Evolutionary conservation across 2,113 vertebrate species (phyloP), one percentile per base, ranked within the genome.

Genomic region (Oxyruncus cristatus): DNA sequence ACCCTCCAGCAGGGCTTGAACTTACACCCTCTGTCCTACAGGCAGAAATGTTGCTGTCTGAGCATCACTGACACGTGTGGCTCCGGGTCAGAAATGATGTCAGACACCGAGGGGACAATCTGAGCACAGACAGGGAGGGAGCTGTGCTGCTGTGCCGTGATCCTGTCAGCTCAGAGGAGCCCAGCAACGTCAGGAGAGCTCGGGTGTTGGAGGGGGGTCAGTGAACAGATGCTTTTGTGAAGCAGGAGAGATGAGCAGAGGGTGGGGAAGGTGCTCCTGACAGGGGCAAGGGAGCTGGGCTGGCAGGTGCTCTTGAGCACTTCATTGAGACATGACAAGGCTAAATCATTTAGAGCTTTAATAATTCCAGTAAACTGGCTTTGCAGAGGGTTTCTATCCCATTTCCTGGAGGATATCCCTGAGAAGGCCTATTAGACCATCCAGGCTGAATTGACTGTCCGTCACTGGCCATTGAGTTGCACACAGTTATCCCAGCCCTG

Each of bases 381-480:
- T 74, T 89, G 61, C 44, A 92, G 50, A 63, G 23, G 0, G 0
- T 81, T 92, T 84, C 76, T 89, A 32, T 67, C 65, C 44, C 61
- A 27, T 87, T 89, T 97, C 68, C 68, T 92, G 39, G 68, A n/a
- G 68, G 56, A 35, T 28, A 23, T 86, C 55, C 19, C n/a, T 39
- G 88, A 74, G 79, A 87, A 78, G 23, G 32, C 15, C 39, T 75
- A 3, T 91, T 89, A 87, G 80, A 92, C 61, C 39, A 65, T 24
- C 52, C 24, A 79, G 56, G 80, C 77, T 95, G 77, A 81, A 55
- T 11, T 3, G 21, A 61, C 52, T 84, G 41, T 53, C 75, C 1
- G 26, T 91, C 65, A 68, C 93, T 75, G 73, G 52, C 80, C 89
- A 85, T 72, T 96, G 84, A 82, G 67, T 82, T 93, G 91, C 87